Base-by-base conservation (phyloP, 1,140 invertebrate species). In the Nasonia longicornis region DNA sequence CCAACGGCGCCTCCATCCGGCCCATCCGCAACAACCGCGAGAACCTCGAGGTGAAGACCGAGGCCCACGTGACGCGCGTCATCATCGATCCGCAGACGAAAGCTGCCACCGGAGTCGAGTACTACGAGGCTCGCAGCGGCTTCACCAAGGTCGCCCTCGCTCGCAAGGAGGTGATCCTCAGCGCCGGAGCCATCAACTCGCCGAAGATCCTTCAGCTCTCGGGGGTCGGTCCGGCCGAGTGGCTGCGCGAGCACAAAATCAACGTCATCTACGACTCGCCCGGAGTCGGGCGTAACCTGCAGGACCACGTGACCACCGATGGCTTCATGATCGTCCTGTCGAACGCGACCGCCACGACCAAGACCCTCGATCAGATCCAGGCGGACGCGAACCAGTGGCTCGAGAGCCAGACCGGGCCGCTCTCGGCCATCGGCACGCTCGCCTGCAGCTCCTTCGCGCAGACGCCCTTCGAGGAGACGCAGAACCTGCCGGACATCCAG, bases 11-110 rank as follows among this genome's bases (percentile, higher is more conserved):
- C 1, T 97, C 95, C 87, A 93, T 97, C 20, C 89, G 93, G 83
- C 95, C 96, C 1, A 93, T 95, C 67, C 89, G 95, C 48, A 85
- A 92, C 22, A 92, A 93, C 80, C 89, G 96, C 48, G 87, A 87
- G 1, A 98, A 98, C 89, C 89, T 98, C 31, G 91, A 92, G 71
- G 92, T 97, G 2, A 88, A 94, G 38, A 95, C 93, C 1, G 92
- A 95, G 77, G 92, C 95, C 0, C 92, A 94, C 71, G 95, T 94
- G 0, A 95, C 93, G 0, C 93, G 93, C 86, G 87, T 97, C 3
- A 86, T 96, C 1, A 95, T 97, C 84, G 94, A 97, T 89, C 91
- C 90, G 0, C 81, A 89, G 12, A 93, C 92, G 2, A 96, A 95
- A 86, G 88, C 88, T 67, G 95, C 96, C 1, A 91, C 92, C 74